Base-by-base conservation (phyloP, 2,113 vertebrate species). In the Lamprologus sp. region DNA sequence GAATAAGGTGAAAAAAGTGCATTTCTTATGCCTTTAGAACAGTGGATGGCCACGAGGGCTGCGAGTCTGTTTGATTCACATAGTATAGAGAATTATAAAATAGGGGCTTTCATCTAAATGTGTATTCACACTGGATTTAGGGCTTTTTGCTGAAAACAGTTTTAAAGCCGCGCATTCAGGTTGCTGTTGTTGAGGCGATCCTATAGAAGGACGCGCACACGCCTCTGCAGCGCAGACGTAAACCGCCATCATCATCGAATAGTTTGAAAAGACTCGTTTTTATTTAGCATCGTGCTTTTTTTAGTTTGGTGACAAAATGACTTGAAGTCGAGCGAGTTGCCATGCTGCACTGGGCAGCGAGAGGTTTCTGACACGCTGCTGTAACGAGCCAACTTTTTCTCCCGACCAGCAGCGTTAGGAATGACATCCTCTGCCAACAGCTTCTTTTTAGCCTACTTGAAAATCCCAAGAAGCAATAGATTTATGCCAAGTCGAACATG, bases 71-170 rank as follows among this genome's bases (percentile, higher is more conserved):
- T 95, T 95, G 93, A 96, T 94, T 95, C 94, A 81, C 89, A 86
- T 85, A 89, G 94, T 92, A 95, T 93, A 93, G 94, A 95, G 92
- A 95, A 94, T 93, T 90, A 95, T 93, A 94, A 95, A 94, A 90
- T 84, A 88, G 89, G 89, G 51, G 90, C 94, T 94, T 96, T 95
- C 89, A 93, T 96, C 94, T 93, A 94, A 94, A 93, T 94, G 93
- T 94, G 95, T 94, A 94, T 96, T 96, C 95, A 95, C 92, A 56
- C 88, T 94, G 94, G 94, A 92, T 93, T 94, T 94, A 77, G 93
- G 88, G 91, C 49, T 21, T 65, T 65, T 93, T 58, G 75, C 87
- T 93, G 85, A 88, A 93, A 87, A 90, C 84, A 2, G 90, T 91
- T 87, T 91, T 89, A 90, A 89, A 92, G 82, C 73, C 42, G 12